Evolutionary conservation across 2,888 invertebrate species (phyloP).

Genomic region (Nomada goodeniana): DNA sequence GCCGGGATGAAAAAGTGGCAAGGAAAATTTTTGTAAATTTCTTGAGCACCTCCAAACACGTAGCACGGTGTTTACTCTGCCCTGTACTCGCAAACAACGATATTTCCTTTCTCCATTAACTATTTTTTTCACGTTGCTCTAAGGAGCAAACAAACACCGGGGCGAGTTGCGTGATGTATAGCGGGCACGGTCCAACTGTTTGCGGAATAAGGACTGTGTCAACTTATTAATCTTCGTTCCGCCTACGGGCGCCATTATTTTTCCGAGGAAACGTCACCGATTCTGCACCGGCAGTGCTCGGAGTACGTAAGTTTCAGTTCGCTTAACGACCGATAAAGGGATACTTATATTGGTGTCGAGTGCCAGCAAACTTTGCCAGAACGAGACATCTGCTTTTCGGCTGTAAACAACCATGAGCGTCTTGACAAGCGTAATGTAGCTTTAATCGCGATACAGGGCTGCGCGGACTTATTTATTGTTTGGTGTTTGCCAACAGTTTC

Average conservation of each 20-base stretch:
- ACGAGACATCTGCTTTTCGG: conserved; percentile 80
- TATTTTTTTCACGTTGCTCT: no score
- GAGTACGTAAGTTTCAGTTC: conserved; percentile 57
- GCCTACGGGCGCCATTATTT: conserved; percentile 29
- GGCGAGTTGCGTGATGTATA: conserved; percentile 7
- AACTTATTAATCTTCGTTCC: conserved; percentile 33
- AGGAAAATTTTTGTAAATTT: conserved; percentile 27
- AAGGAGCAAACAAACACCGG: background rate
- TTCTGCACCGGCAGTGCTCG: conserved; percentile 32
- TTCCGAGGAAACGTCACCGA: conserved; percentile 25
- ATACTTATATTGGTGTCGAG: conserved; percentile 75
- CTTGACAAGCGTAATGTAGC: conserved; percentile 83
- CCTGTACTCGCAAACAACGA: conserved; percentile 7
- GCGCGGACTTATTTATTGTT: conserved; percentile 72
- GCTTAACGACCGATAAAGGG: conserved; percentile 70
- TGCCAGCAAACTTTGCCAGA: conserved; percentile 81
- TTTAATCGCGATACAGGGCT: conserved; percentile 82
- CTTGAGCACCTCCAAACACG: background rate
- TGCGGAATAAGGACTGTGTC: background rate
- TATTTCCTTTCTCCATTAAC: background rate
- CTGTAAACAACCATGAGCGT: conserved; percentile 78
- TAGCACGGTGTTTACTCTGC: background rate
- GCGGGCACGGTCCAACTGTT: background rate
- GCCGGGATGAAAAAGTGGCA: conserved; percentile 16
- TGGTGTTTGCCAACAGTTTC: conserved; percentile 72